These are phyloP conservation scores for Gymnobelideus leadbeateri DNA, from an alignment of 2,113 vertebrate genomes.

Conservation along the genomic window DNA sequence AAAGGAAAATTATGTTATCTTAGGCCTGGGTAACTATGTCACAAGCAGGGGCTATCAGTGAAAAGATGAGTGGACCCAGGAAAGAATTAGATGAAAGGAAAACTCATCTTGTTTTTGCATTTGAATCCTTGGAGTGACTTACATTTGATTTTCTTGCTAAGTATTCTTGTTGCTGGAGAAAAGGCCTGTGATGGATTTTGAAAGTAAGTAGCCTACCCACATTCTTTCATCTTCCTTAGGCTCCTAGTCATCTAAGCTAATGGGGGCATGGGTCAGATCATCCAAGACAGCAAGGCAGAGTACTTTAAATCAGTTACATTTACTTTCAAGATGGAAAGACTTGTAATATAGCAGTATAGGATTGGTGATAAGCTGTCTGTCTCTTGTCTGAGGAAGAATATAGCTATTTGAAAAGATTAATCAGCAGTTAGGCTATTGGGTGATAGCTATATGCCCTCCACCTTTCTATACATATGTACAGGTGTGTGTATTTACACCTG, in stretches of 20 bases:
- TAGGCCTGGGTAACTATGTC: neutral
- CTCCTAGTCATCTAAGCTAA: neutral
- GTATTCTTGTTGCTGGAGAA: neutral
- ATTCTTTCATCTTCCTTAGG: neutral
- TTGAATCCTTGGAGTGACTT: neutral
- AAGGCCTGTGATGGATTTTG: neutral
- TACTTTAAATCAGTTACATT: neutral
- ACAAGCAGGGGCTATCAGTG: neutral
- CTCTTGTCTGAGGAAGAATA: neutral
- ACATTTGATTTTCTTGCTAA: neutral
- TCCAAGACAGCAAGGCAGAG: neutral
- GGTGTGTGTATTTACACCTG: no score
- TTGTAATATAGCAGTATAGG: neutral
- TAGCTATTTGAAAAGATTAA: neutral
- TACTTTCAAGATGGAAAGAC: neutral
- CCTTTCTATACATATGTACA: neutral
- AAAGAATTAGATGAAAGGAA: constrained; percentile 1
- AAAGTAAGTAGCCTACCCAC: neutral
- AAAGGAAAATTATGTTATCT: neutral
- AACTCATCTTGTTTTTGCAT: neutral
- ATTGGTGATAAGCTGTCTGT: neutral
- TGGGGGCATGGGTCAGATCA: neutral
- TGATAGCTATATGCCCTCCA: neutral
- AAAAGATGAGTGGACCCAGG: neutral
- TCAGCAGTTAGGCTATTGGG: neutral